phyloP scores from a whole-genome alignment of 2,888 invertebrate genomes.

The Catocala fraxini region DNA sequence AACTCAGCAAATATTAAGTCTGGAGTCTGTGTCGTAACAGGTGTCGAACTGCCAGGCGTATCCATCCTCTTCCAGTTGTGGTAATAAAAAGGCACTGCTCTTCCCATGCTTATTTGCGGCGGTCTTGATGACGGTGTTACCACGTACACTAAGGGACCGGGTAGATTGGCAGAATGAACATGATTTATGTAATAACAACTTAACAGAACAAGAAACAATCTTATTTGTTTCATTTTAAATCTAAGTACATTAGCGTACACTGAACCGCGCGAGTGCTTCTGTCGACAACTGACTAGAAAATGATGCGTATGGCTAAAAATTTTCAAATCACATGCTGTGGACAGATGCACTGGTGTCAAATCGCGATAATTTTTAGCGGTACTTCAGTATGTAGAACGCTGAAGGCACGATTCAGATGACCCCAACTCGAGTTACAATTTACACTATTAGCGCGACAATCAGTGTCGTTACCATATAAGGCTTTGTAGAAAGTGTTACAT shows the following conservation, averaged over 20 bases:
- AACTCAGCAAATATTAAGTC: constrained; percentile 84
- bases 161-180: constrained; percentile 62
- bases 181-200: constrained; percentile 59
- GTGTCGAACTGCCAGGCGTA: constrained; percentile 55
- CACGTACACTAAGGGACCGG: constrained; percentile 78
- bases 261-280: constrained; percentile 58
- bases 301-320: constrained; percentile 63
- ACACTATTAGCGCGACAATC: constrained; percentile 78
- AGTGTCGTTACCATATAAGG: constrained; percentile 65
- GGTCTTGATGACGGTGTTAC: constrained; percentile 76
- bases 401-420: constrained; percentile 75
- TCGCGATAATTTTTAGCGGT: constrained; percentile 85
- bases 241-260: constrained; percentile 57
- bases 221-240: constrained; percentile 65
- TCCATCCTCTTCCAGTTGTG: constrained; percentile 82
- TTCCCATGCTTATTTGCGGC: constrained; percentile 61
- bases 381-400: constrained; percentile 76
- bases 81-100: constrained; percentile 79
- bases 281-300: constrained; percentile 70
- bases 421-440: constrained; percentile 73
- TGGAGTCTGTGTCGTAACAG: constrained; percentile 69
- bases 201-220: constrained; percentile 56
- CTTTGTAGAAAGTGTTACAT: constrained; percentile 81
- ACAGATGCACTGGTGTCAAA: constrained; percentile 60
- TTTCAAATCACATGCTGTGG: constrained; percentile 56